Evolutionary conservation across 2,797 vertebrate species (phyloP), one percentile per base, ranked within the genome.

Genomic region (Oryzias sinensis): DNA sequence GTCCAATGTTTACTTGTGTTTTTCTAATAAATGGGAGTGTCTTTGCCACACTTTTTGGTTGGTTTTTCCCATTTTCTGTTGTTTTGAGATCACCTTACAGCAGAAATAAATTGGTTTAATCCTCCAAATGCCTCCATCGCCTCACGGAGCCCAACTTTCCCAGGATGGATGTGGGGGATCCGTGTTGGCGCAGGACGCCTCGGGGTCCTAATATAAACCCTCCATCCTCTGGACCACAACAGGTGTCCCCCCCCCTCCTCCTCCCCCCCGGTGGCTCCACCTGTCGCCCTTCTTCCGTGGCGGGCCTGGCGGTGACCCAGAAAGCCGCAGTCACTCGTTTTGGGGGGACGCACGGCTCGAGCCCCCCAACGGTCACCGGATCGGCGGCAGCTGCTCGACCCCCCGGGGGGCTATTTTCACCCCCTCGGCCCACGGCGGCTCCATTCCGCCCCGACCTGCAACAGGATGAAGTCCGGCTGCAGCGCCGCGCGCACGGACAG

Each of bases 321-420:
- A 92, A 93, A 91, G 90, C 90, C 81, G 65, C 92, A 89, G 92
- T 91, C 91, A 93, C 90, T 91, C 88, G 91, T 72, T 70, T 77
- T 81, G 78, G 80, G 78, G 82, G 86, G 87, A 83, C 80, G 77
- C 60, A 45, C 87, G 80, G 79, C 74, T 65, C 83, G 80, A 72
- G 64, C 81, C 76, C 80, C 84, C 83, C 77, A 11, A 66, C 76
- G 67, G 90, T 92, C 90, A 93, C 89, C 87, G 88, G 91, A 93
- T 93, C 89, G 70, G 84, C 66, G 81, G 88, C 89, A 86, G 87
- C 89, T 90, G 91, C 88, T 90, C 68, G 80, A 65, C 71, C 74
- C 72, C 78, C 71, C 33, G n/a, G 33, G 81, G 54, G 73, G 76
- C 88, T 91, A 90, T 90, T 91, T 90, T 89, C 89, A 87, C 87